Evolutionary conservation across 2,113 vertebrate genomes (phyloP).

Genomic region (Sphaerodactylus townsendi): DNA sequence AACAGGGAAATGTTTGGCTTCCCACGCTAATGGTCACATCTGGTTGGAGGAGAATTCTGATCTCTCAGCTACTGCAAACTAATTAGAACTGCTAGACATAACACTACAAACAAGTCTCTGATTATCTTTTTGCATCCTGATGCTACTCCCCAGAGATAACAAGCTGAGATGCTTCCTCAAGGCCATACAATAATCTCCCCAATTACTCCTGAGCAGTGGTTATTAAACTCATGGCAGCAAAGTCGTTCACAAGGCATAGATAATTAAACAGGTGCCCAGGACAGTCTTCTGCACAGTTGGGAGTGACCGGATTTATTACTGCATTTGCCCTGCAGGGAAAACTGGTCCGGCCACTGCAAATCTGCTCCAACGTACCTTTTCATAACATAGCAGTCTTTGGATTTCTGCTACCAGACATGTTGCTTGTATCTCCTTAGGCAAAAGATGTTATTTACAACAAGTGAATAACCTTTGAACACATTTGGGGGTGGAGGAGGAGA

Average conservation of each 20-base stretch:
- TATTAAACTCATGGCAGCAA: slow-evolving; percentile 58
- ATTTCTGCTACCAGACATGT: not conserved
- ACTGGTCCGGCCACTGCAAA: not conserved
- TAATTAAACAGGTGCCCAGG: slow-evolving; percentile 63
- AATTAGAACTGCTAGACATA: slow-evolving; percentile 52
- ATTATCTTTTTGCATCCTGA: slow-evolving; percentile 60
- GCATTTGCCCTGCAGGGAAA: slow-evolving; percentile 21
- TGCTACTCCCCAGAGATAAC: slow-evolving; percentile 65
- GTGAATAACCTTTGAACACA: no score
- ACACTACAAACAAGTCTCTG: slow-evolving; percentile 64
- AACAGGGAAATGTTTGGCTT: slow-evolving; percentile 19
- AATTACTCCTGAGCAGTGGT: slow-evolving; percentile 66
- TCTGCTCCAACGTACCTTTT: not conserved
- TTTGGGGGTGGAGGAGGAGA: not conserved
- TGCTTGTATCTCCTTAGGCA: not conserved
- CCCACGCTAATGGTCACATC: not conserved
- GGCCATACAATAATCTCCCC: slow-evolving; percentile 62
- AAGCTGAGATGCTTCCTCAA: slow-evolving; percentile 59
- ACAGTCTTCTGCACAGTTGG: slow-evolving; percentile 6
- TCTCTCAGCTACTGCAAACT: slow-evolving; percentile 40
- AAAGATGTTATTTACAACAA: not conserved
- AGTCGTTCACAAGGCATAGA: slow-evolving; percentile 59
- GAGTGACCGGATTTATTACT: slow-evolving; percentile 14
- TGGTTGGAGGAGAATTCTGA: not conserved
- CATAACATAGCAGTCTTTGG: not conserved